Percentiles rank a stretch among this genome's conserved stretches.
These are phyloP conservation scores for Parambassis ranga DNA, from an alignment of 2,797 vertebrate genomes.

Conservation along the genomic window DNA sequence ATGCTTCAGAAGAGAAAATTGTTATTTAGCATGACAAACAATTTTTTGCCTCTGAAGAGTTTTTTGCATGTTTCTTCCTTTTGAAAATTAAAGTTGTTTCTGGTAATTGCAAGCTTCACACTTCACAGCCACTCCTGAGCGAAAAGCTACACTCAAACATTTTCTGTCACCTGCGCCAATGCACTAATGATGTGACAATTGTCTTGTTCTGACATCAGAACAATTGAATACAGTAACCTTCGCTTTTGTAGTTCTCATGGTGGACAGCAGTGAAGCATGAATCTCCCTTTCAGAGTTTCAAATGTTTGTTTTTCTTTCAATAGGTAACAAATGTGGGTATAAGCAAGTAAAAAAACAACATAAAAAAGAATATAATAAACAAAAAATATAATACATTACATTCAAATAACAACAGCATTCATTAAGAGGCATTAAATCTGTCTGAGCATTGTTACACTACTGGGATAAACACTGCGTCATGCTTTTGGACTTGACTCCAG, in stretches of 20 bases:
- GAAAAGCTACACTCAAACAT: background rate
- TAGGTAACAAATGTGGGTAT: too few relatives aligned
- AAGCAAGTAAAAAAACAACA: too few relatives aligned
- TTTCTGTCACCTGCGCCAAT: background rate
- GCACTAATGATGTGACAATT: background rate
- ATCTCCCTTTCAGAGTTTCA: background rate
- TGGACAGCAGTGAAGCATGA: background rate
- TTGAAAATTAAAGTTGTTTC: conserved; percentile 14
- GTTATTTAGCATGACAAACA: background rate
- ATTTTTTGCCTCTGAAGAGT: background rate
- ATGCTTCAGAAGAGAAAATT: conserved; percentile 4
- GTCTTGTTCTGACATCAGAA: background rate
- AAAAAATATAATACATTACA: too few relatives aligned
- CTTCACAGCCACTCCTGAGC: background rate
- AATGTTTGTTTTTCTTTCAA: background rate
- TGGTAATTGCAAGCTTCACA: conserved; percentile 27
- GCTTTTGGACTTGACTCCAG: background rate
- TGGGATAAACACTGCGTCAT: background rate
- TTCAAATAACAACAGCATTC: too few relatives aligned
- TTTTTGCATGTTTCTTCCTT: conserved; percentile 5
- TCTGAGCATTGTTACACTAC: background rate
- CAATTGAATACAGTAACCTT: background rate
- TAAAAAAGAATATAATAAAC: too few relatives aligned
- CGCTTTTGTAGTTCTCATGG: background rate
- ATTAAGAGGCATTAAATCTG: too few relatives aligned